Evolutionary conservation across 2,888 invertebrate genomes (phyloP), one percentile per base, ranked within the genome.

Genomic region (Cantharis nigra): DNA sequence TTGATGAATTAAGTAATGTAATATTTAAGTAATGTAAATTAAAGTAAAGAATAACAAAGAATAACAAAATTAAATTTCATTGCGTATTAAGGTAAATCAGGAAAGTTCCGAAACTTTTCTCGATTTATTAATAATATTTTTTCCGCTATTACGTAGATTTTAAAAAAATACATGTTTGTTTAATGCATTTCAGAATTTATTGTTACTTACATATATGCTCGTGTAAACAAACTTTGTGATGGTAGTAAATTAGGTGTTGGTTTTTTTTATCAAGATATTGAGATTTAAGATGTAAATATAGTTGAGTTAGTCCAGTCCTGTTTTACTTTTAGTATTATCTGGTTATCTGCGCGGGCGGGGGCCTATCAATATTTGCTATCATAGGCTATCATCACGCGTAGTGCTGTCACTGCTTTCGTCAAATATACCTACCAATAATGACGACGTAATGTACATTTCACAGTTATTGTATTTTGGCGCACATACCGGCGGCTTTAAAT

Each of bases 351-450:
- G 86, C 85, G 83, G 83, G 84, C 82, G 84, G 83, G 83, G 81
- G 83, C 83, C 85, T 86, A 86, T 86, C 85, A 86, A 86, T 86
- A 79, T 85, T 85, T 84, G 84, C 84, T 85, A 87, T 87, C 80
- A 79, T 70, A 70, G 74, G 74, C 72, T 79, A 80, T 80, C 80
- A 81, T 81, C 79, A 78, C 65, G 78, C 74, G 74, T 80, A 81
- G 81, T 81, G 70, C 74, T 81, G 76, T 81, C 79, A 80, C 71
- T 72, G 77, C 80, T 77, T 26, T 76, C 74, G 72, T 77, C 70
- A 70, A 76, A 76, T 71, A 71, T 77, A 49, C 7, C 49, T 49
- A 76, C 78, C 72, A 73, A 69, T 74, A 76, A 75, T 74, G 78
- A 77, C 75, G 71, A 65, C 70, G 78, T 74, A 74, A 81, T 79